Base-by-base conservation (phyloP, 2,797 vertebrate species). In the Neosilurus mollespiculum region DNA sequence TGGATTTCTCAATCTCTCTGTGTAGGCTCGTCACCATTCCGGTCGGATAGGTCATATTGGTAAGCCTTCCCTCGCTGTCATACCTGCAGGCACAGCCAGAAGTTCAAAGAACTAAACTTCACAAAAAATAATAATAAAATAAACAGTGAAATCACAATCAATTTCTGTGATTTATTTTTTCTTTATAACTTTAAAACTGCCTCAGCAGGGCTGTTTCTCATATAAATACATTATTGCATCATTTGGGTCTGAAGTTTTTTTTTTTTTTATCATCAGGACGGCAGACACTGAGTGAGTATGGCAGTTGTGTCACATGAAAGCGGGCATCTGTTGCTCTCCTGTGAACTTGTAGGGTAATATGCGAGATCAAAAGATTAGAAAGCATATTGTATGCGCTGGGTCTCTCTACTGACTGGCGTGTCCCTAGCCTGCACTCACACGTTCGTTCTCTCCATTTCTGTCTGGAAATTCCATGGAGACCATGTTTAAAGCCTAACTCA, bases 1-100 rank as follows among this genome's bases (percentile, higher is more conserved):
- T 99, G 88, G 98, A 98, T 88, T 97, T 98, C 88, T 99, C 98
- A 86, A 99, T 99, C 91, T 99, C 98, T 34, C 98, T 94, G 92
- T 98, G 98, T 87, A 99, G 95, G 87, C 98, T 99, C 73, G 96
- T 99, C 88, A 99, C 98, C 94, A 97, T 97, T 86, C 98, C 98
- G 0, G 97, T 99, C 64, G 98, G 98, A 89, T 96, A 97, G 0
- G 98, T 99, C 91, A 99, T 96, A 64, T 99, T 99, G 91, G 98
- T 98, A 91, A 99, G 94, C 79, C 98, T 96, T 81, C 98, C 98
- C 92, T 98, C 98, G 11, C 96, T 98, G 94, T 99, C 98, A 83
- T 99, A 99, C 93, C 98, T 99, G 92, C n/a, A 71, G 61, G n/a
- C 73, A 80, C 53, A 83, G 62, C 54, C 65, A 30, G 24, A 26